phyloP scores from a whole-genome alignment of 1,140 invertebrate genomes.

The Megalopta genalis region DNA sequence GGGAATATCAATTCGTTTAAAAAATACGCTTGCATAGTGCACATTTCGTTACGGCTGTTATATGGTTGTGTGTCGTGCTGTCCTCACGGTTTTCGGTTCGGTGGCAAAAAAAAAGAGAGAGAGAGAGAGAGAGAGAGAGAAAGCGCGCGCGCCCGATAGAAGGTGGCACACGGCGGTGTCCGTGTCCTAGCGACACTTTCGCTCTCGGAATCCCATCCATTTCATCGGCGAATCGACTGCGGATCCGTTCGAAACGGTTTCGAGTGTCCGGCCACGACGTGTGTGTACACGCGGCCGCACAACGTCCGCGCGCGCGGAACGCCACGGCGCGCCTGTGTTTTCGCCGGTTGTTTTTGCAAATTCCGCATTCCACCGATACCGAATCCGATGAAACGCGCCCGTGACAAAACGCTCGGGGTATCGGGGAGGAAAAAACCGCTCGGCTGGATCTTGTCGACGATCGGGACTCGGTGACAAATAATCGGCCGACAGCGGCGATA shows the following conservation, averaged over 20 bases:
- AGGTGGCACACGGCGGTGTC: not conserved
- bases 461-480: constrained; percentile 41
- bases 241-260: constrained; percentile 29
- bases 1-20: not conserved
- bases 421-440: constrained; percentile 23
- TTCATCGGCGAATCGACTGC: constrained; percentile 33
- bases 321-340: constrained; percentile 1
- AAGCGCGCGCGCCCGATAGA: not conserved
- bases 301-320: not conserved
- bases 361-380: constrained; percentile 44
- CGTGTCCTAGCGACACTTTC: constrained; percentile 30
- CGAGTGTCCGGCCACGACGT: not conserved
- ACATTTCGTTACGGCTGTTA: constrained; percentile 3
- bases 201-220: constrained; percentile 46
- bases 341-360: constrained; percentile 42
- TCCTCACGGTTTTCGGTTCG: not conserved
- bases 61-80: not conserved
- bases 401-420: constrained; percentile 44
- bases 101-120: not conserved
- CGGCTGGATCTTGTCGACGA: constrained; percentile 45
- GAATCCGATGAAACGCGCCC: constrained; percentile 45
- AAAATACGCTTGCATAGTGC: not conserved
- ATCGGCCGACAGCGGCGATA: constrained; percentile 42
- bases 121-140: too few relatives aligned
- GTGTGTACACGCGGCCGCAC: not conserved